Evolutionary conservation across 1,140 invertebrate genomes (phyloP).

Genomic region (Drosophila santomea): DNA sequence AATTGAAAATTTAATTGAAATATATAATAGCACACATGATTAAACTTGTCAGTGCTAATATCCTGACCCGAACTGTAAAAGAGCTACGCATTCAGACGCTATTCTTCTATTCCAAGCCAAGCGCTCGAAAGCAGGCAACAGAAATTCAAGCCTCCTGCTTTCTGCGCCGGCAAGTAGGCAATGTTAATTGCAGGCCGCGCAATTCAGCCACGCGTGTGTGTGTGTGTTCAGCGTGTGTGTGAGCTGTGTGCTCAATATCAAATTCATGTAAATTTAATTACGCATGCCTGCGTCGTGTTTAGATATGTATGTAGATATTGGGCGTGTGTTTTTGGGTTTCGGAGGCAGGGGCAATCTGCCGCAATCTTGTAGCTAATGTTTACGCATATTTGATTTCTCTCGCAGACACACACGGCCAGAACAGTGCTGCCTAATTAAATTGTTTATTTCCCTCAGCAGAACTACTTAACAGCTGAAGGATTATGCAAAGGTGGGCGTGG

Average conservation of each 20-base stretch:
- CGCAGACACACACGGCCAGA: constrained; percentile 16
- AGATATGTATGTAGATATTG: constrained; percentile 19
- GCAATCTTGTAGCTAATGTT: constrained; percentile 58
- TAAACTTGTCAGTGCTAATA: neutral
- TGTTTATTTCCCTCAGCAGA: constrained; percentile 43
- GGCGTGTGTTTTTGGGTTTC: neutral
- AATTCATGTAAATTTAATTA: constrained; percentile 82
- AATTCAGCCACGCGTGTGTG: constrained; percentile 7
- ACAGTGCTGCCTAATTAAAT: constrained; percentile 64
- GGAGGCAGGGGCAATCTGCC: neutral
- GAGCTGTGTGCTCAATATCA: constrained; percentile 69
- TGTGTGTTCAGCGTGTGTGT: constrained; percentile 3
- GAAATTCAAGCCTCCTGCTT: constrained; percentile 36
- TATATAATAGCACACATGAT: too few relatives aligned
- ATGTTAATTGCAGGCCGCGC: constrained; percentile 62
- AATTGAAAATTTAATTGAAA: too few relatives aligned
- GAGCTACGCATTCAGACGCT: constrained; percentile 45
- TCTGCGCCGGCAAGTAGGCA: constrained; percentile 53
- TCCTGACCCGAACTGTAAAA: neutral
- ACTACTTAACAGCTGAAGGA: constrained; percentile 43
- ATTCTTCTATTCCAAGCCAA: constrained; percentile 19
- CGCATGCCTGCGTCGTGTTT: constrained; percentile 74
- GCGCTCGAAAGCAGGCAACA: constrained; percentile 44
- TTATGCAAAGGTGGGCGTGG: constrained; percentile 19
- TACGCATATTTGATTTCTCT: constrained; percentile 77